These are phyloP conservation scores for Lysiphlebus fabarum DNA, from an alignment of 1,140 invertebrate genomes.

Conservation along the genomic window DNA sequence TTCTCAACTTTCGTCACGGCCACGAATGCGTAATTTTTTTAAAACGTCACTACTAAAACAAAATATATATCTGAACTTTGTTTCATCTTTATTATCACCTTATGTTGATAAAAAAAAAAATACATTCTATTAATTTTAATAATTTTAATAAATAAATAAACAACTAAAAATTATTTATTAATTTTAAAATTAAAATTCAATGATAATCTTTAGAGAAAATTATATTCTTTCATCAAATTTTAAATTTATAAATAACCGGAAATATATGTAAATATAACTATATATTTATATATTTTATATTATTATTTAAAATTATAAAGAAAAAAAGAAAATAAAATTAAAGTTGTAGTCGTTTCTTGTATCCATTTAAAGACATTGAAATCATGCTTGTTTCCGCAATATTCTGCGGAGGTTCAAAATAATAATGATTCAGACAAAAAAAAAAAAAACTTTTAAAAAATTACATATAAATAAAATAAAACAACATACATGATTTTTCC, in stretches of 20 bases:
- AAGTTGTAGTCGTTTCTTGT: conserved; percentile 5
- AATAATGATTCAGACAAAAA: conserved; percentile 7
- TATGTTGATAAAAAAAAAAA: conserved; percentile 18
- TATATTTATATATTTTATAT: no score
- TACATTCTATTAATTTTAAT: conserved; percentile 2
- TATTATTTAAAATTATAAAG: not conserved
- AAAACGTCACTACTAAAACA: no score
- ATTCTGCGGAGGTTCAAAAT: conserved; percentile 14
- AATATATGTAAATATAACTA: not conserved
- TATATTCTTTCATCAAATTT: not conserved
- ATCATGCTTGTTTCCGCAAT: not conserved
- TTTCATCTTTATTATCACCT: conserved; percentile 10
- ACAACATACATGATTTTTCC: no score
- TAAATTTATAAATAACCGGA: no score
- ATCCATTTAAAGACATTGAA: conserved; percentile 22
- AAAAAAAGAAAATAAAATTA: not conserved
- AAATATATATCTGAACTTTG: no score
- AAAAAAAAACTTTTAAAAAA: not conserved
- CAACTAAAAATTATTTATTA: conserved; percentile 7
- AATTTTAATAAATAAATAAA: conserved; percentile 8
- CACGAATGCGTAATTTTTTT: conserved; percentile 20
- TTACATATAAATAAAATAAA: no score
- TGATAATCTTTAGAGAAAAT: conserved; percentile 2
- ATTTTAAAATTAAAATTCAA: not conserved
- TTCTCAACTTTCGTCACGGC: conserved; percentile 24